Evolutionary conservation across 2,113 vertebrate species (phyloP), one percentile per base, ranked within the genome.

Genomic region (Nibea albiflora): DNA sequence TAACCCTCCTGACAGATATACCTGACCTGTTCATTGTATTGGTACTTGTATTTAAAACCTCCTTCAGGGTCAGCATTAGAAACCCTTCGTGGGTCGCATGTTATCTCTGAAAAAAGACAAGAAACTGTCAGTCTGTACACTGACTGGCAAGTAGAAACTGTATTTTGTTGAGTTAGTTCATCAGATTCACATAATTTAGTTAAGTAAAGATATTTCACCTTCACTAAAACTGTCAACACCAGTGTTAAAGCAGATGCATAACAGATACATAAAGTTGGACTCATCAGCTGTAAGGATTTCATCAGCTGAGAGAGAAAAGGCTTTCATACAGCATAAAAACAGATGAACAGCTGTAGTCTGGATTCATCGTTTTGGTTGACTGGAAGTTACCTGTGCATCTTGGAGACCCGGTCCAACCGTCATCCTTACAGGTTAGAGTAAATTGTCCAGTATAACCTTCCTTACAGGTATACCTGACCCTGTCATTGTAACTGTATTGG

Each of bases 1-100:
- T 22, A 44, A 24, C 24, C 52, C 1, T 0, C 0, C 1, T 19
- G 71, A 53, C 83, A 85, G 44, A 1, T 2, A 22, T 80, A 85
- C 2, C 6, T 0, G 26, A 53, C 65, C 35, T 0, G 0, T 0
- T 60, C 2, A 9, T 22, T 2, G 28, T 79, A 16, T 0, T 0
- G 14, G 54, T 84, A 87, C 20, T 0, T 1, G 1, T 6, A 0
- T n/a, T 54, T 8, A 20, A 0, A 0, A 0, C 1, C 1, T 10
- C 1, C 3, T 0, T 2, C 5, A 66, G 76, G 44, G 0, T 19
- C 12, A 54, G 85, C n/a, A 61, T 70, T 22, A 4, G 0, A 0
- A 5, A 14, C n/a, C 20, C 0, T 50, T 5, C 3, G 0, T 42
- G 3, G 24, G 63, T 35, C 0, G 2, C 83, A 88, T n/a, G 3